Base-by-base conservation (phyloP, 2,888 invertebrate genomes). In the Rhimphoctona megacephalus region DNA sequence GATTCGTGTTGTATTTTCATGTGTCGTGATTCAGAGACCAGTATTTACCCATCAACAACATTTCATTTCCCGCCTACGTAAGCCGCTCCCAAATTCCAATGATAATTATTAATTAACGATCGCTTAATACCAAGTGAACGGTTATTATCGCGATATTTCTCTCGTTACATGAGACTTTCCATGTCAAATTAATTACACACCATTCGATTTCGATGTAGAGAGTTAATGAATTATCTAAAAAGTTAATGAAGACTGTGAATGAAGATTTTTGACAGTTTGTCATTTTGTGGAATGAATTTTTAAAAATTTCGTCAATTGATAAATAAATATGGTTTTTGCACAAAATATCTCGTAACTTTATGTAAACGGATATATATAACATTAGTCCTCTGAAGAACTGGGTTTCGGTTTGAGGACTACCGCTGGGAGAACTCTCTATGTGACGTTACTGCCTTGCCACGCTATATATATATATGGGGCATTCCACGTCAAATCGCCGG, bases 41-140 rank as follows among this genome's bases (percentile, higher is more conserved):
- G 14, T 54, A 22, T 54, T 54, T 5, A 14, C 36, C 25, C 25
- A 70, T 46, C 46, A 39, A 39, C 66, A 19, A 46, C 49, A 1
- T 11, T 77, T n/a, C 30, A 33, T 46, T 52, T 49, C n/a, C 36
- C 52, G 66, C 77, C 64, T 79, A 85, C 81, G 80, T 57, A 33
- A 66, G 81, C 79, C 87, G 81, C 87, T 86, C 85, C 83, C 85
- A 69, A 83, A 72, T 83, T 85, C 78, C 86, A 82, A 81, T 81
- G 80, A 88, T 89, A 89, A 89, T 89, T 89, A 90, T 89, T 89
- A 89, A 90, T 90, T 89, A 90, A 89, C 88, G 86, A 86, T 86
- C 88, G 86, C 67, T 88, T 85, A 88, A 84, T 85, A 77, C 64
- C 69, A 64, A 52, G 43, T 79, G 30, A 79, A 52, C 72, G 72